These are phyloP conservation scores for Athene cunicularia DNA, from an alignment of 2,113 vertebrate species.

Conservation along the genomic window DNA sequence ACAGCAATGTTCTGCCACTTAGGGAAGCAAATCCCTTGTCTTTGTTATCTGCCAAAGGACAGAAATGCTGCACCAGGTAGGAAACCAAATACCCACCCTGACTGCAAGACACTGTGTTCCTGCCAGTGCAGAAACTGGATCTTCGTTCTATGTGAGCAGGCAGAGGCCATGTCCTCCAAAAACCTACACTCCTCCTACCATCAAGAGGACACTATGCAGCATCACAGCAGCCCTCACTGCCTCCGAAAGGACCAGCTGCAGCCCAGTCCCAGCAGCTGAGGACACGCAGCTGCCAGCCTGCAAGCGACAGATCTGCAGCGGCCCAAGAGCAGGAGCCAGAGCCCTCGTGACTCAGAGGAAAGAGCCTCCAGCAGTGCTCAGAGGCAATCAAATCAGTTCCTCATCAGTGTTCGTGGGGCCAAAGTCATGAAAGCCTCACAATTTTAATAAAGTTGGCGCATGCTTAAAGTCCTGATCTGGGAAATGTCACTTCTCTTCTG, in stretches of 20 bases:
- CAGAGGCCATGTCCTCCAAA: neutral
- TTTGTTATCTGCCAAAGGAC: neutral
- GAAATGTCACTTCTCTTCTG: neutral
- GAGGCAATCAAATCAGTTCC: neutral
- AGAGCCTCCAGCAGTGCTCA: neutral
- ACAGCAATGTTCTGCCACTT: neutral
- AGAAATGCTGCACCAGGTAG: neutral
- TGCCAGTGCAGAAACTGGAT: neutral
- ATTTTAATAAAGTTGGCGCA: neutral
- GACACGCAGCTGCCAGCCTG: neutral
- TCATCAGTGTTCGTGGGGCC: neutral
- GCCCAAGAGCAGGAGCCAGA: neutral
- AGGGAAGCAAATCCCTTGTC: neutral
- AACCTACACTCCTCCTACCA: neutral
- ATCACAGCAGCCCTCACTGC: neutral
- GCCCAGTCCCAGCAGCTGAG: neutral
- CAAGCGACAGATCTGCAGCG: accelerated
- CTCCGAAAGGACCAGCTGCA: neutral
- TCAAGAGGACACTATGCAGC: neutral
- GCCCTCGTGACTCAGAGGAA: accelerated
- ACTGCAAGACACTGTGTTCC: neutral
- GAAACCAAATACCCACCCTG: neutral
- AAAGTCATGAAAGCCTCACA: neutral
- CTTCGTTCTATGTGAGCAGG: neutral
- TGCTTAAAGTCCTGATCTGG: neutral